Base-by-base conservation (phyloP, 2,797 vertebrate genomes). In the Chiropotes sagulatus region DNA sequence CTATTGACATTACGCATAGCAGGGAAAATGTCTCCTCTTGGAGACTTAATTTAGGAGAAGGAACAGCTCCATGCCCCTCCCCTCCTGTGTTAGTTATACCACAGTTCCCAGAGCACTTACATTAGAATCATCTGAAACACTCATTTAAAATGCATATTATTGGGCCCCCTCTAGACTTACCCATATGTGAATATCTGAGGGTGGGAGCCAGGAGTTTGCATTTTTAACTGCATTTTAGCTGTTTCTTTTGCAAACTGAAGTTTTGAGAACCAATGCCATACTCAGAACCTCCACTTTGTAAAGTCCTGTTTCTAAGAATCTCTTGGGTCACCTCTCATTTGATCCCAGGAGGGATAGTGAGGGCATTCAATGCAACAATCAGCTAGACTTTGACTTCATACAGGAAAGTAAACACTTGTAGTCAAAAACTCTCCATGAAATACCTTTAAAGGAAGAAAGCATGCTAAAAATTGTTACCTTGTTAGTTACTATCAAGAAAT, bases 401-500 rank as follows among this genome's bases (percentile, higher is more conserved):
- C 3, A 7, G 39, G n/a, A 70, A 73, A 87, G 50, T 39, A 39
- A 81, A 75, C 22, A 67, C 36, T 86, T 76, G 19, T 7, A 22
- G 28, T 89, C 33, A 67, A 41, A 90, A 84, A 46, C 17, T 24
- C 7, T 64, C 58, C 33, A 6, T 1, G 4, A 50, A 17, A 48
- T 64, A 75, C 48, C 33, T 61, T 82, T 70, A 41, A 52, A 48
- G 20, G 17, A 58, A 87, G 82, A 80, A 79, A 11, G 73, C 30
- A n/a, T 7, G 54, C 46, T 73, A 36, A 33, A 92, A 85, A 41
- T 15, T 67, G 76, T 90, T 86, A 85, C 2, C 50, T 94, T 50
- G 11, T 48, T 95, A 84, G 90, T 73, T 88, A 84, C 61, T 58
- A 57, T 67, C 58, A 41, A 88, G 54, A 94, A 85, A 39, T 33